These are phyloP conservation scores for Catostylus mosaicus DNA, from an alignment of 30 jellyfish, hydroid and myxozoan species.

Conservation along the genomic window DNA sequence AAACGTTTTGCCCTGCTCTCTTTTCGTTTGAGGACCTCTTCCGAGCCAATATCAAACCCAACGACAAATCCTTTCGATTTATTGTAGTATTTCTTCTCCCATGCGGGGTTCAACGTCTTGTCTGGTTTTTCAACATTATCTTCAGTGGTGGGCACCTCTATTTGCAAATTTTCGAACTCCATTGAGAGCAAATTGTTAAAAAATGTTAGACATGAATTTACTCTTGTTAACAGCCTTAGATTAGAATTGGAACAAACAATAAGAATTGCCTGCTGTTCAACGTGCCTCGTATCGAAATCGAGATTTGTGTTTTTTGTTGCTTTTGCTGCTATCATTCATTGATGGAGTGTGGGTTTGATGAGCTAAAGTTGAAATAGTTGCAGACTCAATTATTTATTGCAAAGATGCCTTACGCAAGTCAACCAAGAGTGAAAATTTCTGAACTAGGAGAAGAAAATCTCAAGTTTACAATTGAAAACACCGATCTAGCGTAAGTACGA, in stretches of 20 bases:
- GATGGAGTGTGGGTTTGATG: no score
- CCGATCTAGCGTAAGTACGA: slow-evolving; percentile 87
- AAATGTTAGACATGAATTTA: no score
- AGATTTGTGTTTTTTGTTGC: not conserved
- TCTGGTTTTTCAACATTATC: slow-evolving; percentile 16
- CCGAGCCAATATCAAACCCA: slow-evolving; percentile 75
- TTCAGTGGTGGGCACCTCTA: slow-evolving; percentile 79
- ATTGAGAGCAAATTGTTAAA: no score
- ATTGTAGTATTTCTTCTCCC: slow-evolving; percentile 89
- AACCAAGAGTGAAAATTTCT: slow-evolving; percentile 88
- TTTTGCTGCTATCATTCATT: no score
- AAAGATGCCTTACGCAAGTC: slow-evolving; percentile 99
- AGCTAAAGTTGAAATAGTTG: no score
- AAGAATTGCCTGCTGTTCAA: no score
- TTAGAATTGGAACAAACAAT: no score
- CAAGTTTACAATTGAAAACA: slow-evolving; percentile 83
- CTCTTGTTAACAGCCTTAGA: no score
- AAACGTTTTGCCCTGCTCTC: slow-evolving; percentile 80
- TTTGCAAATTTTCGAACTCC: slow-evolving; percentile 89
- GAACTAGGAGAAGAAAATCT: slow-evolving; percentile 91
- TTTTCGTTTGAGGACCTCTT: slow-evolving; percentile 59
- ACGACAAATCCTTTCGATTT: slow-evolving; percentile 73
- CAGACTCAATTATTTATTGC: not conserved
- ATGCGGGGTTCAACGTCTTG: slow-evolving; percentile 26
- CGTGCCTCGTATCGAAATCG: not conserved